Evolutionary conservation across 2,797 vertebrate genomes (phyloP).

Genomic region (Antennarius maculatus): DNA sequence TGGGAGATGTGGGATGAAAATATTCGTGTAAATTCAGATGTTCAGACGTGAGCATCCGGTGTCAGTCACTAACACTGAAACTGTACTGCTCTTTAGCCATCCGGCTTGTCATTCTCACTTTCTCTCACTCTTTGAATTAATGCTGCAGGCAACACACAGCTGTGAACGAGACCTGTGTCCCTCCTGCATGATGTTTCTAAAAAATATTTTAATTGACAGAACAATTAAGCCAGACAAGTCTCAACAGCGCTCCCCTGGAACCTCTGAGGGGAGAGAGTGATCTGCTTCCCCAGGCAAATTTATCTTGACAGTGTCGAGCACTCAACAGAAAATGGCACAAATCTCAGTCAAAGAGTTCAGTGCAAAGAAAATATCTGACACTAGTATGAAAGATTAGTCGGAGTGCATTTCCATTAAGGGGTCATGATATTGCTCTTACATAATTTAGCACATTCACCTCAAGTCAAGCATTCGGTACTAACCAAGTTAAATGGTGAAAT

Average conservation of each 20-base stretch:
- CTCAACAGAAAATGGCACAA: conserved; percentile 55
- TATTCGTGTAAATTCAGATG: no score
- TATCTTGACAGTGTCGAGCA: conserved; percentile 61
- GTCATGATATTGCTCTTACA: conserved; percentile 2
- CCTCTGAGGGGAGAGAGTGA: conserved; percentile 58
- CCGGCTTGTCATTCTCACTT: conserved; percentile 15
- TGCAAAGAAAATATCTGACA: conserved; percentile 65
- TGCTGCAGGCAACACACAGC: conserved; percentile 55
- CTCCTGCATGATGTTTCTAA: conserved; percentile 53
- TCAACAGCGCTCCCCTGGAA: conserved; percentile 66
- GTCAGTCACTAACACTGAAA: no score
- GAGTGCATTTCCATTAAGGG: conserved; percentile 35
- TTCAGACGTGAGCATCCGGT: no score
- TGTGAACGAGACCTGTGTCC: conserved; percentile 53
- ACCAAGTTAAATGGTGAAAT: no score
- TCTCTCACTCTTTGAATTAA: conserved; percentile 25
- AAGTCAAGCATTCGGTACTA: conserved; percentile 1
- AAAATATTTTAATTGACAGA: conserved; percentile 78
- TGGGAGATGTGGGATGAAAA: no score
- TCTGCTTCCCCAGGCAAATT: conserved; percentile 68
- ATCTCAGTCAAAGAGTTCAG: conserved; percentile 49
- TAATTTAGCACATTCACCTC: conserved; percentile 21
- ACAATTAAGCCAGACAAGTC: conserved; percentile 78
- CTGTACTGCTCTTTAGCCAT: conserved; percentile 11
- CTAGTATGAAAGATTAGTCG: conserved; percentile 53